Conservation (phyloP, 2,797 vertebrate genomes). For the Steatocranus sp. region DNA sequence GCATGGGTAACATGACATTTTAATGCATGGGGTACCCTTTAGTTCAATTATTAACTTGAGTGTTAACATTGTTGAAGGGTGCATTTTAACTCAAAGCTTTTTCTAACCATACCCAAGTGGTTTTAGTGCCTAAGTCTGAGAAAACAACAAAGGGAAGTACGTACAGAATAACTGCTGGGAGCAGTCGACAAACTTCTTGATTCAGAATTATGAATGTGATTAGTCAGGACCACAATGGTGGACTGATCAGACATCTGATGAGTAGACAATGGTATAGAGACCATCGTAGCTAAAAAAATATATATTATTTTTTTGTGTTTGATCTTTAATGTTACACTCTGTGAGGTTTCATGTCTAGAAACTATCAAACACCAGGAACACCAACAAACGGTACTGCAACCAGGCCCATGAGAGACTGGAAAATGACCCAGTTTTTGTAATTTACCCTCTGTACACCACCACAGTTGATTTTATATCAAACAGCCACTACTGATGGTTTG, state of each 20-base stretch:
- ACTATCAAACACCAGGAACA: neutral
- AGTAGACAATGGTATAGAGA: neutral
- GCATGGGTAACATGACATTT: neutral
- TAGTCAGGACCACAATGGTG: neutral
- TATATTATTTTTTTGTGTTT: neutral
- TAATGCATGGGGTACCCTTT: neutral
- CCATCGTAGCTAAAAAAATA: neutral
- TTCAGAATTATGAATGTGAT: neutral
- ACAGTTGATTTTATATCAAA: neutral
- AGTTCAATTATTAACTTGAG: neutral
- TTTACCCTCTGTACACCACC: neutral
- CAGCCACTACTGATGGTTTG: neutral
- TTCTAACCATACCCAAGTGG: neutral
- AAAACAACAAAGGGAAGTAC: neutral
- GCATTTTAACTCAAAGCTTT: neutral
- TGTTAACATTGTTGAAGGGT: neutral
- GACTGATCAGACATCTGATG: neutral
- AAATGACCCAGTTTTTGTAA: neutral
- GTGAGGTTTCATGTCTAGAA: neutral
- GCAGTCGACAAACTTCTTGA: neutral
- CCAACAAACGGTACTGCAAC: neutral
- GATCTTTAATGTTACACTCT: neutral
- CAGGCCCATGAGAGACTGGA: neutral
- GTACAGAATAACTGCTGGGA: neutral
- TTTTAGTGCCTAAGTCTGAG: neutral